Evolutionary conservation across 2,888 invertebrate species (phyloP).

Genomic region (Macrosoma leucophasiata): DNA sequence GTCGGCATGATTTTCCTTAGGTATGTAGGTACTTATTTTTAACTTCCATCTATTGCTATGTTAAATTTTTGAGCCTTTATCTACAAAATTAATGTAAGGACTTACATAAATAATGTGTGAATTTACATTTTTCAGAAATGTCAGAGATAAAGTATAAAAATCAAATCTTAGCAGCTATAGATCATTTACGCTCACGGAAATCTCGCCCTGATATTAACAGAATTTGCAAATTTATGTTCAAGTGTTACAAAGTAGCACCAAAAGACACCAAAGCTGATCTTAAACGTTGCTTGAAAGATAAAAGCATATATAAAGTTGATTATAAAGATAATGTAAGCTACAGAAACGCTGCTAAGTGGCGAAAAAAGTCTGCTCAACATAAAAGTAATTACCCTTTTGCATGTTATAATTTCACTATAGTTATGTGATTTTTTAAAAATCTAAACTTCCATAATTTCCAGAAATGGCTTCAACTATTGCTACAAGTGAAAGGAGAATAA

Average conservation of each 20-base stretch:
- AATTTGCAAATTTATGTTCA: slow-evolving; percentile 87
- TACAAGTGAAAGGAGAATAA: slow-evolving; percentile 69
- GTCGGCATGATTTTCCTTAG: slow-evolving; percentile 65
- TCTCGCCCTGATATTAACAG: slow-evolving; percentile 89
- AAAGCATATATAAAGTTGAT: slow-evolving; percentile 86
- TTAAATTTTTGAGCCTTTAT: slow-evolving; percentile 5
- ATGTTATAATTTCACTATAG: slow-evolving; percentile 2
- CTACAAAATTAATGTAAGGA: slow-evolving; percentile 1
- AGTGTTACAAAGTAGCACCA: slow-evolving; percentile 82
- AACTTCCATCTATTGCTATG: slow-evolving; percentile 6
- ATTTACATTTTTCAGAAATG: slow-evolving; percentile 61
- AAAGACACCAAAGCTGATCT: slow-evolving; percentile 82
- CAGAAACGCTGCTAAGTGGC: slow-evolving; percentile 86
- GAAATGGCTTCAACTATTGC: slow-evolving; percentile 65
- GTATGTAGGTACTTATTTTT: slow-evolving; percentile 30
- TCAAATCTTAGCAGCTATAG: slow-evolving; percentile 88
- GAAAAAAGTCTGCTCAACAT: slow-evolving; percentile 50
- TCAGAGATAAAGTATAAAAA: slow-evolving; percentile 81
- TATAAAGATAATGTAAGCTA: slow-evolving; percentile 92
- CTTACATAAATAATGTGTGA: slow-evolving; percentile 7
- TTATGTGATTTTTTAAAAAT: slow-evolving; percentile 19
- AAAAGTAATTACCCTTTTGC: slow-evolving; percentile 42
- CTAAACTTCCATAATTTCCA: slow-evolving; percentile 27
- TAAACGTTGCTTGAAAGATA: slow-evolving; percentile 83
- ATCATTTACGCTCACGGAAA: slow-evolving; percentile 87